These are phyloP conservation scores for Cromileptes altivelis DNA, from an alignment of 2,113 vertebrate species.

Conservation along the genomic window DNA sequence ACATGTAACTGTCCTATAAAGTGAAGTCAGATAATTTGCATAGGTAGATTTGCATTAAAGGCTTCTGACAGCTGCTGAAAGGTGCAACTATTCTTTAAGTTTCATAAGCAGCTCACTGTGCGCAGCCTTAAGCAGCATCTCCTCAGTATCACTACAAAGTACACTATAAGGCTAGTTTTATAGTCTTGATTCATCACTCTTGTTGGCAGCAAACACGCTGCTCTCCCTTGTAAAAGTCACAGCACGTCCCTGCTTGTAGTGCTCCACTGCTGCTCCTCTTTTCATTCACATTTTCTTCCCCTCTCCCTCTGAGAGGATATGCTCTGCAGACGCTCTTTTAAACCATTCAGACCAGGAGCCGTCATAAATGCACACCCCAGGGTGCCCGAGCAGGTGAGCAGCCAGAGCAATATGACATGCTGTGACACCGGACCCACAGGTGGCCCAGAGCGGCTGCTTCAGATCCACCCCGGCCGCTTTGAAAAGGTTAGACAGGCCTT, in stretches of 20 bases:
- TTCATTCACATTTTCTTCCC: conserved; percentile 84
- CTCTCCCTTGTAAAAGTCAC: background rate
- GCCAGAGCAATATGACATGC: conserved; percentile 92
- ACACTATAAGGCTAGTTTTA: background rate
- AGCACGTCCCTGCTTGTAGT: background rate
- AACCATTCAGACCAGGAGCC: conserved; percentile 97
- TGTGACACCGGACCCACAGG: conserved; percentile 94
- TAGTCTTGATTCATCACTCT: background rate
- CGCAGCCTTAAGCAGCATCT: background rate
- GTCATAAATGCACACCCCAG: conserved; percentile 89
- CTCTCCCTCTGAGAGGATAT: conserved; percentile 90
- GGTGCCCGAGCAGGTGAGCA: conserved; percentile 91
- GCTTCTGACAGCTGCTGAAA: background rate
- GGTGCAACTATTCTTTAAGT: background rate
- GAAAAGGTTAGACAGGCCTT: conserved; percentile 88
- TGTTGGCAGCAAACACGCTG: background rate
- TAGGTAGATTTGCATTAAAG: background rate
- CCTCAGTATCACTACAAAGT: background rate
- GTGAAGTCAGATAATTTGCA: background rate
- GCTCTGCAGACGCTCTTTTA: conserved; percentile 87
- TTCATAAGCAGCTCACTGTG: background rate
- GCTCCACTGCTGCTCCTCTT: background rate
- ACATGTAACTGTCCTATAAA: background rate
- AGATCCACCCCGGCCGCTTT: conserved; percentile 86
- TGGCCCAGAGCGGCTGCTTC: conserved; percentile 86